Base-by-base conservation (phyloP, 2,888 invertebrate genomes). In the Caenorhabditis sp. region DNA sequence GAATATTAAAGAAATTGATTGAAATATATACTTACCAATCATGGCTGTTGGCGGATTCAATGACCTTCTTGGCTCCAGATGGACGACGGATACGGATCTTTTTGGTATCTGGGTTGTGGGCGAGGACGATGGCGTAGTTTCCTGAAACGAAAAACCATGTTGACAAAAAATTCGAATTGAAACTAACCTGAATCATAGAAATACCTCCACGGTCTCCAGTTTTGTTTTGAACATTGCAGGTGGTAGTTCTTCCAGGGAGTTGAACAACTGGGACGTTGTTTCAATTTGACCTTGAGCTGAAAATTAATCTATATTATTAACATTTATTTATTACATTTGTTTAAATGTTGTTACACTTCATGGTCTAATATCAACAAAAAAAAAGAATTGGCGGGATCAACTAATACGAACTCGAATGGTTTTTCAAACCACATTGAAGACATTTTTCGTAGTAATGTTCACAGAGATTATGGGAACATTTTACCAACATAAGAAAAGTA, bases 231-330 rank as follows among this genome's bases (percentile, higher is more conserved):
- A 99, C 90, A 90, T 97, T 97, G 90, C 99, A 99, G 54, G 99
- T 93, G 89, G 97, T 95, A 67, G 99, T 99, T 91, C 99, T 99
- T 91, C 99, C 99, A 88, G 99, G 99, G 95, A 99, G 97, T 72
- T 93, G 91, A 83, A 97, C 96, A 82, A 99, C 93, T 17, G 99
- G 99, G 92, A 99, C 93, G 54, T 99, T 96, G 91, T 99, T 99
- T 81, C 96, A 91, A 92, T 91, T 88, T 92, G 92, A 49, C 93
- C 90, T 78, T 90, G 91, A 26, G 93, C 92, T 92, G 86, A 76
- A 90, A 85, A 31, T 59, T 36, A 27, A 3, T 56, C 20, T n/a
- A n/a, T n/a, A n/a, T n/a, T n/a, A 38, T n/a, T 43, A 38, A 50
- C 12, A 59, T 43, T 38, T 17, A 12, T 3, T 10, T n/a, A n/a